phyloP scores from a whole-genome alignment of 1,140 invertebrate genomes.

The Aphelinus atriplicis region DNA sequence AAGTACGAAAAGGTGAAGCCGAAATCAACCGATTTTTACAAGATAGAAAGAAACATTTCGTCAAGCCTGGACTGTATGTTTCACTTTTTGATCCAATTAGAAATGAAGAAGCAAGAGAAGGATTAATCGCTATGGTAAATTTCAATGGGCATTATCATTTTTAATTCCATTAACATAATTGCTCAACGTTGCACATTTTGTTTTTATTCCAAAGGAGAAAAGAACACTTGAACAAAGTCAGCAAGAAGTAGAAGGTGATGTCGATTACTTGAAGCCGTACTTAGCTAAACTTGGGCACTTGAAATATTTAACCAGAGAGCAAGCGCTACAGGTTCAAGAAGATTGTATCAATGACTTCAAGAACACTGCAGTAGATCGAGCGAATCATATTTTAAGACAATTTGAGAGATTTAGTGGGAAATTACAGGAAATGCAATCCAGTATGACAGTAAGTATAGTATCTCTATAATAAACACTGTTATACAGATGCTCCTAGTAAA shows the following conservation, averaged over 20 bases:
- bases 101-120: constrained; percentile 64
- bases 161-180: background rate
- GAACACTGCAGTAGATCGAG: constrained; percentile 61
- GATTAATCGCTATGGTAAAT: constrained; percentile 57
- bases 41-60: constrained; percentile 60
- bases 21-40: constrained; percentile 63
- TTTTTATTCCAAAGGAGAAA: too few relatives aligned
- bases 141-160: too few relatives aligned
- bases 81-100: constrained; percentile 68
- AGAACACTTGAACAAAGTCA: constrained; percentile 47
- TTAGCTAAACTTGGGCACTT: constrained; percentile 65
- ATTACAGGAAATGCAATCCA: constrained; percentile 43
- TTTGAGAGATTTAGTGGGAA: constrained; percentile 60
- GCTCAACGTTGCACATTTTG: too few relatives aligned
- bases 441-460: constrained; percentile 37
- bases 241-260: constrained; percentile 55
- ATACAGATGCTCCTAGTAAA: too few relatives aligned
- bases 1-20: constrained; percentile 65
- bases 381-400: constrained; percentile 66
- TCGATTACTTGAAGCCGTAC: constrained; percentile 70
- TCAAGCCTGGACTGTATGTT: constrained; percentile 62
- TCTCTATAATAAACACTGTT: too few relatives aligned
- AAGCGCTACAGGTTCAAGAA: constrained; percentile 61
- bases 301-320: constrained; percentile 48
- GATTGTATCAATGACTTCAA: constrained; percentile 70